Conservation (phyloP, 2,797 vertebrate species). For the Eidolon dupreanum region DNA sequence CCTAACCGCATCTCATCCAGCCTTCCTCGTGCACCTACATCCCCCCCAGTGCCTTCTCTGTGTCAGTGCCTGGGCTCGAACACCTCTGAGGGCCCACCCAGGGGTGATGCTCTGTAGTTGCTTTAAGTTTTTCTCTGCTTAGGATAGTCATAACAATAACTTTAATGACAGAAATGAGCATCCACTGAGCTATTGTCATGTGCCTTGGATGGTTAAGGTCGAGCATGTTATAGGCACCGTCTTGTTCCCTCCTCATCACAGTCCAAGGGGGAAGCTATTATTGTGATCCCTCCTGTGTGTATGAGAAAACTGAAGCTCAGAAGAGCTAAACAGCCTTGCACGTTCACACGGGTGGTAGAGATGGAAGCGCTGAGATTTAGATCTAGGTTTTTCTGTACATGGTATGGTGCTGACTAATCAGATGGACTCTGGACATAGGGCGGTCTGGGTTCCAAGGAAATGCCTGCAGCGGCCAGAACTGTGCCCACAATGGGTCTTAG, state of each 20-base stretch:
- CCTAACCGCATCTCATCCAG: not conserved
- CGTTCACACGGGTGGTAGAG: not conserved
- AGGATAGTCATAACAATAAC: not conserved
- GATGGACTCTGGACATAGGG: fast-evolving
- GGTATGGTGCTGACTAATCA: not conserved
- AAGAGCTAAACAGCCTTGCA: not conserved
- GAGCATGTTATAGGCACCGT: not conserved
- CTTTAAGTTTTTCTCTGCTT: not conserved
- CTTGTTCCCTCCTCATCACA: not conserved
- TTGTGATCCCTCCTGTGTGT: not conserved
- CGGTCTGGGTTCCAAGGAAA: not conserved
- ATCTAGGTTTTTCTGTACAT: not conserved
- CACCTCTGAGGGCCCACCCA: not conserved
- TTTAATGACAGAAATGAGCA: not conserved
- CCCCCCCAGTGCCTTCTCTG: too few species aligned
- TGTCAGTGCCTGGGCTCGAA: not conserved
- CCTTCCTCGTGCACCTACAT: fast-evolving
- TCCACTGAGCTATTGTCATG: not conserved
- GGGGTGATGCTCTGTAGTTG: not conserved
- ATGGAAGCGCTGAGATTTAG: not conserved
- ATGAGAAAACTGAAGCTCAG: not conserved
- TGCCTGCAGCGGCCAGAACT: not conserved
- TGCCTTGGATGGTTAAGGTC: not conserved
- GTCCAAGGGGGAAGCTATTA: not conserved
- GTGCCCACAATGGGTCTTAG: not conserved